Percentiles rank a stretch among this genome's conserved stretches.
Conservation (phyloP, 2,113 vertebrate genomes). For the Corynorhinus townsendii region DNA sequence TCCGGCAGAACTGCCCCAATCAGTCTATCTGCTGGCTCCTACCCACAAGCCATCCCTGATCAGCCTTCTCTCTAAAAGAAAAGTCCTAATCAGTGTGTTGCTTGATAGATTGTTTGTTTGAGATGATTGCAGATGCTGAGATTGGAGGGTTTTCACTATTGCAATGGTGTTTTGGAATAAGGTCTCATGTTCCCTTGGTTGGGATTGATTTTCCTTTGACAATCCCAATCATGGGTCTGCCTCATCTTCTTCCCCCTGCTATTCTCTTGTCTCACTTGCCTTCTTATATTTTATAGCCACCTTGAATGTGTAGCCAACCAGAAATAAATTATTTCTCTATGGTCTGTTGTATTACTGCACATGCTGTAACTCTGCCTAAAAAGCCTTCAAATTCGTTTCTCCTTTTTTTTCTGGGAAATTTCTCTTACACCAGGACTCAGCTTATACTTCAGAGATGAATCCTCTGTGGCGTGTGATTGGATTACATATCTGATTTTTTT, state of each 20-base stretch:
- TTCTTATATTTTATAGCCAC: neutral
- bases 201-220: neutral
- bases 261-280: neutral
- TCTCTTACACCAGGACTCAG: neutral
- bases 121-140: neutral
- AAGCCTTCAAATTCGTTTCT: neutral
- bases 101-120: neutral
- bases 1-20: accelerated
- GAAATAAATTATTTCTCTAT: neutral
- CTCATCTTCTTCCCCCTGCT: neutral
- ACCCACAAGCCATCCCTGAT: neutral
- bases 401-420: neutral
- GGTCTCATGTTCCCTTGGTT: neutral
- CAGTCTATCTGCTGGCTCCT: neutral
- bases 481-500: neutral
- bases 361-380: neutral
- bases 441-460: neutral
- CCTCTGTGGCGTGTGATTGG: neutral
- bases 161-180: neutral
- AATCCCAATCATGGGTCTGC: neutral
- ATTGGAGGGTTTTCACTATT: neutral
- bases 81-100: neutral
- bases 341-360: neutral
- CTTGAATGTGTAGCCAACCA: neutral
- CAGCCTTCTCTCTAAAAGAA: neutral